Percentiles rank a stretch among this genome's conserved stretches.
These are phyloP conservation scores for Papilio gigon DNA, from an alignment of 2,888 invertebrate species.

Conservation along the genomic window DNA sequence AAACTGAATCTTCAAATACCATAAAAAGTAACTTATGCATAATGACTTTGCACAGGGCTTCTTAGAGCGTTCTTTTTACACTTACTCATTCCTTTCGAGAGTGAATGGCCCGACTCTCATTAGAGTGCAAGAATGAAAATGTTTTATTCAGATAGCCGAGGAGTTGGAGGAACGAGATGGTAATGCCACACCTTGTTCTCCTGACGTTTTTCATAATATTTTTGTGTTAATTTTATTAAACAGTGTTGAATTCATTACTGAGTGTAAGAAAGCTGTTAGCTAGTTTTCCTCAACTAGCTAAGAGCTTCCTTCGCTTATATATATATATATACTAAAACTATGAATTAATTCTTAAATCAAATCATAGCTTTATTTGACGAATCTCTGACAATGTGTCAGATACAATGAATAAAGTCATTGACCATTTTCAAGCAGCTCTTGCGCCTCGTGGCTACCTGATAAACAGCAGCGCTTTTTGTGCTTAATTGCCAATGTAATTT, in stretches of 20 bases:
- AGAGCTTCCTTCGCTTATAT: too few species aligned
- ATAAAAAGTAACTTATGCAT: constrained; percentile 31
- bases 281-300: too few species aligned
- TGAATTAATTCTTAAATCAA: too few species aligned
- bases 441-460: neutral
- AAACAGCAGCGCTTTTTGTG: constrained; percentile 17
- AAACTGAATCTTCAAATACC: constrained; percentile 16
- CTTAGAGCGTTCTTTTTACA: constrained; percentile 30
- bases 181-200: constrained; percentile 27
- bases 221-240: neutral
- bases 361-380: too few species aligned
- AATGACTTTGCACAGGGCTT: constrained; percentile 33
- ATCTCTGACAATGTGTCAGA: neutral
- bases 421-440: neutral
- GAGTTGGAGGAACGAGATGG: neutral
- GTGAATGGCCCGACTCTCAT: constrained; percentile 37
- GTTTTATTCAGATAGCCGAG: constrained; percentile 31
- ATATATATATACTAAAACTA: too few species aligned
- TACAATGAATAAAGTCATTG: constrained; percentile 5
- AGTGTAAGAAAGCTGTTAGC: too few species aligned
- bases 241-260: neutral
- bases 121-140: constrained; percentile 36
- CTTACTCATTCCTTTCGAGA: constrained; percentile 30
- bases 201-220: neutral
- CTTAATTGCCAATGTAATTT: constrained; percentile 23